Evolutionary conservation across 2,888 invertebrate species (phyloP).

Genomic region (Hypercompe scribonia): DNA sequence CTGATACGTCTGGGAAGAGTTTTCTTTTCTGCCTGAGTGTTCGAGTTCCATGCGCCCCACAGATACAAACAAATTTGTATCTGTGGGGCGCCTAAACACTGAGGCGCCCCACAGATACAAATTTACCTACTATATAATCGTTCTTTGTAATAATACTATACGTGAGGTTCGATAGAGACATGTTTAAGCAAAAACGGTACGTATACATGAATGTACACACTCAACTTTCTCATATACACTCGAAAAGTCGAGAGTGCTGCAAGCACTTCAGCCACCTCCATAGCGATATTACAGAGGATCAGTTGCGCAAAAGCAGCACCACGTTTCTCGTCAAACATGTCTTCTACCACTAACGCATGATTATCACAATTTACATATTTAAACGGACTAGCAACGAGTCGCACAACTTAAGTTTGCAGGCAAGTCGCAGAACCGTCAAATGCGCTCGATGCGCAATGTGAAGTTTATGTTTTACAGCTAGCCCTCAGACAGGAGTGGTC

Average conservation of each 20-base stretch:
- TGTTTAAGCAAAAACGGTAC: not conserved
- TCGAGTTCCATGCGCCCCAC: no score
- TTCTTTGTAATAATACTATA: slow-evolving; percentile 13
- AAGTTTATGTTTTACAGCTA: slow-evolving; percentile 56
- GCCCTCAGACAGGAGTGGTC: slow-evolving; percentile 81
- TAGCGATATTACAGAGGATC: not conserved
- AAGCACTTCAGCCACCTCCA: slow-evolving; percentile 4
- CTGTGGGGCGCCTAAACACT: slow-evolving; percentile 27
- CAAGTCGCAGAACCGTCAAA: slow-evolving; percentile 44
- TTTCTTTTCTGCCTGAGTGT: no score
- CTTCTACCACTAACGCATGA: not conserved
- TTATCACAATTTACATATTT: slow-evolving; percentile 30
- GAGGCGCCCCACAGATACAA: not conserved
- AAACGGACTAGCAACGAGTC: slow-evolving; percentile 35
- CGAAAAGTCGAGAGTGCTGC: slow-evolving; percentile 7
- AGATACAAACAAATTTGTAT: no score
- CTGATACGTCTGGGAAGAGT: no score
- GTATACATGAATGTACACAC: not conserved
- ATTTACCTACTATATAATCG: slow-evolving; percentile 33
- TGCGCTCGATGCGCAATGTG: slow-evolving; percentile 47
- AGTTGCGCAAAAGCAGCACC: slow-evolving; percentile 9
- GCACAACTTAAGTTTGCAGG: not conserved
- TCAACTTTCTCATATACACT: slow-evolving; percentile 9
- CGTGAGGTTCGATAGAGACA: not conserved
- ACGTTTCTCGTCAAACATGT: slow-evolving; percentile 2